Percentiles rank a stretch among this genome's conserved stretches.
phyloP scores from a whole-genome alignment of 2,888 invertebrate species.

The Volucella zonaria region DNA sequence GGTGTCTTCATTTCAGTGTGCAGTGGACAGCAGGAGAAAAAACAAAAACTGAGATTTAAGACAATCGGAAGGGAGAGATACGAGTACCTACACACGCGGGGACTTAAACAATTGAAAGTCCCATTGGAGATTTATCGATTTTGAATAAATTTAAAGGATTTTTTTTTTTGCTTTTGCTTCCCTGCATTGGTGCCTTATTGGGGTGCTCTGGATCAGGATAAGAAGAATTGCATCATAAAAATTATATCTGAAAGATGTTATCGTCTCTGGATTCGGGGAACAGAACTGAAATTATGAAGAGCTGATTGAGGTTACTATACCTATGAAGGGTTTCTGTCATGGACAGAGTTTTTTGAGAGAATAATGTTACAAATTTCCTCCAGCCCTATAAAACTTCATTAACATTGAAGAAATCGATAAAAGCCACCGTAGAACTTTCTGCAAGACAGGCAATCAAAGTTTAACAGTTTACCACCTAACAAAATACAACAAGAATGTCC shows the following conservation, averaged over 20 bases:
- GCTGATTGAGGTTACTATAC: slow-evolving; percentile 8
- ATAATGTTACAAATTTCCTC: no score
- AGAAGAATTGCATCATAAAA: slow-evolving; percentile 50
- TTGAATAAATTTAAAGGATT: slow-evolving; percentile 58
- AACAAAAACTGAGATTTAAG: slow-evolving; percentile 55
- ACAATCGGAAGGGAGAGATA: slow-evolving; percentile 61
- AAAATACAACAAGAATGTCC: no score
- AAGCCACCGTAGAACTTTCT: no score
- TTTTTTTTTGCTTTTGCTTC: not conserved
- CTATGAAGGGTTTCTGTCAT: not conserved
- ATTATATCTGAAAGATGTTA: slow-evolving; percentile 47
- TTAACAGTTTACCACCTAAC: no score
- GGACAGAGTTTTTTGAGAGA: no score
- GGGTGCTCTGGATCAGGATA: slow-evolving; percentile 15
- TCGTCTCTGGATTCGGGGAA: slow-evolving; percentile 7
- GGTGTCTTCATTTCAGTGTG: slow-evolving; percentile 59
- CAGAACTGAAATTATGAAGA: not conserved
- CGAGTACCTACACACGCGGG: slow-evolving; percentile 26
- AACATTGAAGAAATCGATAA: no score
- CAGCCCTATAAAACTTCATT: no score
- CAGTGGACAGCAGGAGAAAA: slow-evolving; percentile 6
- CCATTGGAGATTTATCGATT: slow-evolving; percentile 72
- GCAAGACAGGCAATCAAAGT: no score
- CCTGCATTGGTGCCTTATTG: slow-evolving; percentile 38
- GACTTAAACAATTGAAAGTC: slow-evolving; percentile 62